These are phyloP conservation scores for Calcarius lapponicus DNA, from an alignment of 2,797 vertebrate genomes.

Conservation along the genomic window DNA sequence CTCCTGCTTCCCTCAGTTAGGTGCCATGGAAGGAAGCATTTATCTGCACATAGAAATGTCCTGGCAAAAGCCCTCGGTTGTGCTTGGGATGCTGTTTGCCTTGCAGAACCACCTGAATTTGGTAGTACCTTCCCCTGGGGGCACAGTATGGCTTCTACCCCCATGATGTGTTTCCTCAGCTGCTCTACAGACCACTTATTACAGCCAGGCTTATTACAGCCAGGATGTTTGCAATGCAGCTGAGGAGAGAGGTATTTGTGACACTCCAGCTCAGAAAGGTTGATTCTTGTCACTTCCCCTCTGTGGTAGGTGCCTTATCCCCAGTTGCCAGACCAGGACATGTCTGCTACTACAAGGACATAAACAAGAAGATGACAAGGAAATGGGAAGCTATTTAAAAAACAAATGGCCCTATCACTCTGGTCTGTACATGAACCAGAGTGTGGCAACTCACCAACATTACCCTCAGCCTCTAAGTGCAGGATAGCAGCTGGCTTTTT, in stretches of 20 bases:
- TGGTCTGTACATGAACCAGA: neutral
- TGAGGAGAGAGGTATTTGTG: neutral
- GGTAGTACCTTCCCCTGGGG: neutral
- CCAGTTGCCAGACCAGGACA: neutral
- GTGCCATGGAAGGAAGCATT: neutral
- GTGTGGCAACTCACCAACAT: neutral
- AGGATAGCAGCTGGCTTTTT: neutral
- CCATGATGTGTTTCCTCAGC: neutral
- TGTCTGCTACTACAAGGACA: neutral
- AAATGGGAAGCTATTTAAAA: neutral
- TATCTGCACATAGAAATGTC: neutral
- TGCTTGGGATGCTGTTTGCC: neutral
- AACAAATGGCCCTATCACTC: neutral
- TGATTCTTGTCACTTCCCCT: neutral
- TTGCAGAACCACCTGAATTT: neutral
- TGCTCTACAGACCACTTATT: neutral
- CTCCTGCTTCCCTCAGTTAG: neutral
- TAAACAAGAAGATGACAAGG: neutral
- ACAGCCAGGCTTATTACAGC: neutral
- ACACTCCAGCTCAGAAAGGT: neutral
- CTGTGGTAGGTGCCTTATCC: neutral
- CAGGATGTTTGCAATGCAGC: neutral
- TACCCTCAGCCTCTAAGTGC: neutral
- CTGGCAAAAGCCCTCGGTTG: neutral
- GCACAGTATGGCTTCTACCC: neutral